Conservation (phyloP, 2,113 vertebrate species). For the Tachuris rubrigastra region DNA sequence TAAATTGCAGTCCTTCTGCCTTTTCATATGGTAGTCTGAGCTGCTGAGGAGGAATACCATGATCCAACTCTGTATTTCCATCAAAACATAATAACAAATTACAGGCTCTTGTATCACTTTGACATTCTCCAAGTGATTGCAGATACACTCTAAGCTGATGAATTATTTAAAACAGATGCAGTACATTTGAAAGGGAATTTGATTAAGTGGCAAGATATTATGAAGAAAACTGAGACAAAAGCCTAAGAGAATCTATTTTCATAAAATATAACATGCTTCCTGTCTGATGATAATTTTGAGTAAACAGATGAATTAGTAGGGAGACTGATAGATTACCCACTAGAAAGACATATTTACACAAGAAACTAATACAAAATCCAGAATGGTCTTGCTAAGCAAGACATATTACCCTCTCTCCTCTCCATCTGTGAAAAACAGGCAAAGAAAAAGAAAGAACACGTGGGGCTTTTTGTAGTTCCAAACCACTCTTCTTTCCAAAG, state of each 20-base stretch:
- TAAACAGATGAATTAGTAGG: not conserved
- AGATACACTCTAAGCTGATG: not conserved
- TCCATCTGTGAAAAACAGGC: not conserved
- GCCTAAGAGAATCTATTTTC: slow-evolving; percentile 4
- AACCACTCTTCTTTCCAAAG: not conserved
- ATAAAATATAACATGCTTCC: not conserved
- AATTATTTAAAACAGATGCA: slow-evolving; percentile 48
- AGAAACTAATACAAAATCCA: not conserved
- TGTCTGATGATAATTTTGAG: not conserved
- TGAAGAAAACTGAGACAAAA: slow-evolving; percentile 41
- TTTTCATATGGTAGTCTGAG: not conserved
- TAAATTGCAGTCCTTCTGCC: not conserved
- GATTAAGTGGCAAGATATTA: slow-evolving; percentile 4
- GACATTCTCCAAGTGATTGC: not conserved
- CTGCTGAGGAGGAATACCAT: not conserved
- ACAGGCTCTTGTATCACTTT: not conserved
- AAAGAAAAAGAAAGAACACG: not conserved
- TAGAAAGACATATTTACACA: not conserved
- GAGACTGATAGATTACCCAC: not conserved
- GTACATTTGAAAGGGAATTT: slow-evolving; percentile 14
- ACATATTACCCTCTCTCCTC: not conserved
- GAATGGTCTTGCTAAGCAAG: not conserved
- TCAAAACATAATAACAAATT: not conserved
- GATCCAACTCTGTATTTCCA: not conserved
- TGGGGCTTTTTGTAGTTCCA: not conserved